phyloP scores from a whole-genome alignment of 2,113 vertebrate genomes.

The Struthio camelus region DNA sequence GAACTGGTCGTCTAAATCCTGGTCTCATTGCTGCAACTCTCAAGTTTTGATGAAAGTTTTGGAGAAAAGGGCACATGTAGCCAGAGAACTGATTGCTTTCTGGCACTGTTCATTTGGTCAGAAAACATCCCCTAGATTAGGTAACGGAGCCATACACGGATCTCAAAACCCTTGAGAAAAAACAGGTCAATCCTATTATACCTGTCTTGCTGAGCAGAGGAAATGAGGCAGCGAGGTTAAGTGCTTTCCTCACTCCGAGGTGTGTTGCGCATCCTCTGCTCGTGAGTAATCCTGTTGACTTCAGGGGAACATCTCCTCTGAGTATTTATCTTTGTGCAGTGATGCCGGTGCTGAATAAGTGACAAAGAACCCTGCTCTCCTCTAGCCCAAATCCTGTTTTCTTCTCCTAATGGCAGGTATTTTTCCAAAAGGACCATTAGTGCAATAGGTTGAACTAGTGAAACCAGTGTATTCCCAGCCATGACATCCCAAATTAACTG shows the following conservation, averaged over 20 bases:
- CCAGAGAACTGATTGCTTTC: neutral
- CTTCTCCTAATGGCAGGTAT: neutral
- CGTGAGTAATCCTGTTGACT: neutral
- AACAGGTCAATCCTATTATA: slow-evolving; percentile 55
- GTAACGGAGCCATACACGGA: neutral
- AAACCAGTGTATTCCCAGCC: neutral
- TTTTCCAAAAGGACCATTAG: neutral
- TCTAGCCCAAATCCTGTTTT: neutral
- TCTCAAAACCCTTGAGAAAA: slow-evolving; percentile 5
- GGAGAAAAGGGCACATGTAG: fast-evolving
- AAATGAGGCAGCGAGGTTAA: slow-evolving; percentile 13
- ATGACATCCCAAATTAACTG: neutral
- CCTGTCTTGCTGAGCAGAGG: neutral
- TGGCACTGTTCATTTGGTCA: neutral
- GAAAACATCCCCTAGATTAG: neutral
- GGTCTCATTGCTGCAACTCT: neutral
- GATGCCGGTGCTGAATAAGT: neutral
- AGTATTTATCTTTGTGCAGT: neutral
- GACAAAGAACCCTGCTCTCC: neutral
- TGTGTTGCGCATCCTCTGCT: slow-evolving; percentile 14
- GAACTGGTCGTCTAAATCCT: neutral
- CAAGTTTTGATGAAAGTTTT: neutral
- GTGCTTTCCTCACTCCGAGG: neutral
- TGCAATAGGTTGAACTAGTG: neutral
- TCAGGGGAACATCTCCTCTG: neutral